Conservation (phyloP, 2,113 vertebrate species). For the Bufo gargarizans region DNA sequence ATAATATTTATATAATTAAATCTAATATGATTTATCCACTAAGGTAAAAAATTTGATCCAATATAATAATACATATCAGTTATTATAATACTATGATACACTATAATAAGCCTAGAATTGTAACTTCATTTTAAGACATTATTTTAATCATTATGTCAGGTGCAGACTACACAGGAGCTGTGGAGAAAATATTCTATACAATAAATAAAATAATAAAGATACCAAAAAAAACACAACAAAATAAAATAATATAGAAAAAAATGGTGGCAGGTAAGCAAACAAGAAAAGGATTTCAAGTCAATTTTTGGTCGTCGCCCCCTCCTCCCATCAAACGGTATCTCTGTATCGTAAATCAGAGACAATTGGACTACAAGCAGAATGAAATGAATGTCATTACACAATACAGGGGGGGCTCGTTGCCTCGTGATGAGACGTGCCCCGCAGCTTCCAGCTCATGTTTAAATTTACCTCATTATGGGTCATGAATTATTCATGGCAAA, state of each 20-base stretch:
- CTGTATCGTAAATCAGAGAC: neutral
- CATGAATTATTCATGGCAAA: constrained; percentile 25
- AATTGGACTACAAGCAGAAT: constrained; percentile 11
- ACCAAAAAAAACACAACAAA: neutral
- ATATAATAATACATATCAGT: no score
- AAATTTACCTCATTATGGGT: constrained; percentile 23
- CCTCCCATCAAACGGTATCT: neutral
- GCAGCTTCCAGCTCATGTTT: neutral
- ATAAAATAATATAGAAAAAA: neutral
- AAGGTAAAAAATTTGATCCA: no score
- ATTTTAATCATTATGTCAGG: neutral
- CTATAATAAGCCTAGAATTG: no score
- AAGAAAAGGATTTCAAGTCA: neutral
- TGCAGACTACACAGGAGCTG: neutral
- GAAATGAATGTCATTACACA: constrained; percentile 27
- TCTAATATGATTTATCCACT: no score
- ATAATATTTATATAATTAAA: no score
- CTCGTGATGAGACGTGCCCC: no score
- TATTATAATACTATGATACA: no score
- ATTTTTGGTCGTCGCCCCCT: neutral
- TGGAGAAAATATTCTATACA: neutral
- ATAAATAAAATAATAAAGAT: neutral
- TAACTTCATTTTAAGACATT: no score
- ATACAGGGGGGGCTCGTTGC: neutral
- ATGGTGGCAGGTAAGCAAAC: neutral